Evolutionary conservation across 2,888 invertebrate species (phyloP).

Genomic region (Hemicrepidius hirtus): DNA sequence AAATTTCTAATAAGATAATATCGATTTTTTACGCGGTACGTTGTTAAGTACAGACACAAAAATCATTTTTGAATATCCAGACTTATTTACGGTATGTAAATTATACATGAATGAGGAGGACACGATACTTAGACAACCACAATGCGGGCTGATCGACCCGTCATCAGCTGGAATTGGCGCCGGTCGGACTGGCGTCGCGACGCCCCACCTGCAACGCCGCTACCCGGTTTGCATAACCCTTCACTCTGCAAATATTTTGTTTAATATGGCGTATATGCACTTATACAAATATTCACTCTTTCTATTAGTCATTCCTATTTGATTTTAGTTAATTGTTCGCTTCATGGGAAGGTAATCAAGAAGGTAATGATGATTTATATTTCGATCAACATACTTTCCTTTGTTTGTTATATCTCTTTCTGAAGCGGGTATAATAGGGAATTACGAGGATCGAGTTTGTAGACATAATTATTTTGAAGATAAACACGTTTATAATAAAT

Average conservation of each 20-base stretch:
- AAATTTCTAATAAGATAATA: background rate
- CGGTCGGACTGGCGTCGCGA: conserved; percentile 60
- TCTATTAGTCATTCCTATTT: conserved; percentile 5
- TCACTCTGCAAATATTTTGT: conserved; percentile 47
- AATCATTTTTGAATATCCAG: conserved; percentile 37
- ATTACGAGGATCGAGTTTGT: too few relatives aligned
- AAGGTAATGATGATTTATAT: too few relatives aligned
- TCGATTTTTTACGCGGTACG: background rate
- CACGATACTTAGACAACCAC: conserved; percentile 62
- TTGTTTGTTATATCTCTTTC: too few relatives aligned
- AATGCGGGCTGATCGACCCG: conserved; percentile 68
- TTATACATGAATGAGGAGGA: conserved; percentile 57
- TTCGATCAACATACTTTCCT: too few relatives aligned
- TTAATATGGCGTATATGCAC: conserved; percentile 30
- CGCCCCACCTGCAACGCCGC: conserved; percentile 58
- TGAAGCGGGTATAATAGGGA: too few relatives aligned
- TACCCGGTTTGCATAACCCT: conserved; percentile 50
- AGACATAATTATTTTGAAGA: too few relatives aligned
- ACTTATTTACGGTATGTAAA: conserved; percentile 49
- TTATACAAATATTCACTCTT: conserved; percentile 10
- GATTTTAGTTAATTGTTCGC: background rate
- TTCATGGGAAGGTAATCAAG: too few relatives aligned
- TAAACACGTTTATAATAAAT: too few relatives aligned
- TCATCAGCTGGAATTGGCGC: conserved; percentile 66
- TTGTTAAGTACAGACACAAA: background rate